Evolutionary conservation across 2,888 invertebrate genomes (phyloP).

Genomic region (Leucophenga maculata): DNA sequence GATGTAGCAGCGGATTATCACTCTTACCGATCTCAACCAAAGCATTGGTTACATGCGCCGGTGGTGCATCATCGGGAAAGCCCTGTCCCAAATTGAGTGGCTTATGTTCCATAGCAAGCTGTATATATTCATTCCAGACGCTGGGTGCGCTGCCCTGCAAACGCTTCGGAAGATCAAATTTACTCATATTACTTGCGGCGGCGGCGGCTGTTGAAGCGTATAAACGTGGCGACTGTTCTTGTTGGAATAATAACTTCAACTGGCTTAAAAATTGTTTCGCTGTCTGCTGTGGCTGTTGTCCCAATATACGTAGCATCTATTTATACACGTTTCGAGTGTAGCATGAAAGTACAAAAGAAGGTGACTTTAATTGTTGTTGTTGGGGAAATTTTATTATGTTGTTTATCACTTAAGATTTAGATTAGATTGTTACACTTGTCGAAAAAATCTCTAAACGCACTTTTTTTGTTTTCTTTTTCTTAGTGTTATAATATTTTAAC

Average conservation of each 20-base stretch:
- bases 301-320: conserved; percentile 54
- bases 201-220: background rate
- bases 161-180: conserved; percentile 69
- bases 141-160: conserved; percentile 70
- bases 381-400: no score
- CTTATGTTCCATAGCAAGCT: conserved; percentile 85
- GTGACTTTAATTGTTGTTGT: no score
- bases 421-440: no score
- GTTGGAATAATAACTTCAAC: conserved; percentile 8
- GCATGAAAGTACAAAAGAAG: no score
- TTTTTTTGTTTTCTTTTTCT: no score
- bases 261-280: background rate
- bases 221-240: background rate
- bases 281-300: background rate
- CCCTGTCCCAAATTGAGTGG: conserved; percentile 96
- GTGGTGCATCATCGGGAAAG: conserved; percentile 93
- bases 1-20: conserved; percentile 85
- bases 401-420: no score
- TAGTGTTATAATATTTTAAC: no score
- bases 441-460: no score
- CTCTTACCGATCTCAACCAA: conserved; percentile 79
- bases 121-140: conserved; percentile 88
- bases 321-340: no score
- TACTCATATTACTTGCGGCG: conserved; percentile 58
- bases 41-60: conserved; percentile 85